Conservation (phyloP, 2,888 invertebrate genomes). For the Drosophila testacea region DNA sequence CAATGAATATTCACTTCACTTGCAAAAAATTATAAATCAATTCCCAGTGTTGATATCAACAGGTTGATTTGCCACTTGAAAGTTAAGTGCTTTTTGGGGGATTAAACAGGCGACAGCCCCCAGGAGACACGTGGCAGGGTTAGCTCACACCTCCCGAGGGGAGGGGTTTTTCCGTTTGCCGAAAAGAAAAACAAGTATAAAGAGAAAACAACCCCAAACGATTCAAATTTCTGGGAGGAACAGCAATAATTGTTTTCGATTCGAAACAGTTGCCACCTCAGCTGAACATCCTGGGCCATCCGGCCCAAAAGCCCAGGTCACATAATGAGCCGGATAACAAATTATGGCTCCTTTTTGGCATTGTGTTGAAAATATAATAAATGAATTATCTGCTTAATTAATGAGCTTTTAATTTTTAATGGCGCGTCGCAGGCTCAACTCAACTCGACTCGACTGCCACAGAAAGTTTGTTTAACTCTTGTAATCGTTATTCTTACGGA, state of each 20-base stretch:
- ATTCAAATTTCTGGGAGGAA: conserved; percentile 12
- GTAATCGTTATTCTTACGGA: conserved; percentile 51
- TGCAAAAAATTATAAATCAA: conserved; percentile 31
- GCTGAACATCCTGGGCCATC: conserved; percentile 40
- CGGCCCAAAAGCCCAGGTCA: conserved; percentile 26
- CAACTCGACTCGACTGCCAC: conserved; percentile 36
- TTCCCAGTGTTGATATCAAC: conserved; percentile 45
- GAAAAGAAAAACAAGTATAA: background rate
- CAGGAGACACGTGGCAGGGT: conserved; percentile 61
- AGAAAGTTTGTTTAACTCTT: conserved; percentile 59
- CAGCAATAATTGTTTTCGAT: conserved; percentile 77
- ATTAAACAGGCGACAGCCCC: conserved; percentile 54
- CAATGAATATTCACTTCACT: background rate
- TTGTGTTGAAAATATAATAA: conserved; percentile 83
- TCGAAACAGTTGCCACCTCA: conserved; percentile 69
- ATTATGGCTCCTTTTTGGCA: conserved; percentile 61
- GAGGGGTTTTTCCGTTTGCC: background rate
- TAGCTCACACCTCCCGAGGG: conserved; percentile 22
- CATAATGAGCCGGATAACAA: conserved; percentile 75
- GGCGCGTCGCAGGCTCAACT: conserved; percentile 58
- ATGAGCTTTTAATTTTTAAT: conserved; percentile 85
- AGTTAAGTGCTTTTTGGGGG: conserved; percentile 69
- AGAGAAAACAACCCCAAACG: conserved; percentile 36
- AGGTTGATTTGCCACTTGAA: conserved; percentile 58
- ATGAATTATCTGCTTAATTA: conserved; percentile 84